These are phyloP conservation scores for Bufotes viridis DNA, from an alignment of 2,797 vertebrate genomes.

Conservation along the genomic window DNA sequence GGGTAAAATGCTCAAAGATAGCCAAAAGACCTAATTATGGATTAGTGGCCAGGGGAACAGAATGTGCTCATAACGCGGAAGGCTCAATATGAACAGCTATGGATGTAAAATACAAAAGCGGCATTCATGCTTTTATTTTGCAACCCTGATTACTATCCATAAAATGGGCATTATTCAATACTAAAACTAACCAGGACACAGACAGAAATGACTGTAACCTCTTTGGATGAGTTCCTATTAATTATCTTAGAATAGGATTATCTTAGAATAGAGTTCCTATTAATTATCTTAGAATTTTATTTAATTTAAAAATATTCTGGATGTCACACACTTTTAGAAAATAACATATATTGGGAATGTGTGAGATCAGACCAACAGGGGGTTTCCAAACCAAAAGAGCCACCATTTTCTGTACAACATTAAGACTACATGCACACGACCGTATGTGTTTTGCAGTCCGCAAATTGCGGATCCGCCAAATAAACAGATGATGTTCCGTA, in stretches of 20 bases:
- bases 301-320: background rate
- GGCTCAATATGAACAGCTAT: background rate
- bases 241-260: no score
- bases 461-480: no score
- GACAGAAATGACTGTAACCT: no score
- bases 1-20: constrained; percentile 29
- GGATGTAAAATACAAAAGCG: constrained; percentile 18
- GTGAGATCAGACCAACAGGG: background rate
- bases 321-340: background rate
- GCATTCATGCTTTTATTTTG: background rate
- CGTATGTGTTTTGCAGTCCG: no score
- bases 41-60: constrained; percentile 45
- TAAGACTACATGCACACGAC: no score
- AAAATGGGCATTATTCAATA: constrained; percentile 10
- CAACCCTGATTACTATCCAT: background rate
- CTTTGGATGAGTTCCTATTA: background rate
- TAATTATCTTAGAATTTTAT: no score
- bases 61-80: constrained; percentile 21
- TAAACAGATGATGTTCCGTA: no score
- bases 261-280: no score
- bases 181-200: background rate
- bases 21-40: constrained; percentile 53
- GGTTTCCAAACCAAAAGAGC: background rate
- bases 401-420: background rate
- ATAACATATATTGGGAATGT: background rate